phyloP scores from a whole-genome alignment of 92 coral and sea anemone species.

The Phymanthus crucifer region DNA sequence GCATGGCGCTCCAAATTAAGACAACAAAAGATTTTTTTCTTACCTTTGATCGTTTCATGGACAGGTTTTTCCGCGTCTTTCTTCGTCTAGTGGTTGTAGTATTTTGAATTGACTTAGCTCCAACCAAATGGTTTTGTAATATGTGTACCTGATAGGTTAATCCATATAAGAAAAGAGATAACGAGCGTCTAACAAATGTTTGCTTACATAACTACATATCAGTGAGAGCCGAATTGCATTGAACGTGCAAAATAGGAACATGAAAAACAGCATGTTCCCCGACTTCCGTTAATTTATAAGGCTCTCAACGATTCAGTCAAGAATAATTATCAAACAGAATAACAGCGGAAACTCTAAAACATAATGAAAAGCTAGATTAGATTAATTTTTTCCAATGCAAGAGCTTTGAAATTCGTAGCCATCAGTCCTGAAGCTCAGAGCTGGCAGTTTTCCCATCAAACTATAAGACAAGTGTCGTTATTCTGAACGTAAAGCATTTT shows the following conservation, averaged over 20 bases:
- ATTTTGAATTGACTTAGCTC: not conserved
- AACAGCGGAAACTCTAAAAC: not conserved
- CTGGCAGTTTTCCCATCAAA: not conserved
- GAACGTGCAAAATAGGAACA: not conserved
- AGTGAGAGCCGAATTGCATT: not conserved
- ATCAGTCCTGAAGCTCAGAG: not conserved
- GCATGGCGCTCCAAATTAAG: not conserved
- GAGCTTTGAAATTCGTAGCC: not conserved
- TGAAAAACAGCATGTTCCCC: not conserved
- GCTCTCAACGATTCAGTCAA: not conserved
- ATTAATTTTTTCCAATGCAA: not conserved
- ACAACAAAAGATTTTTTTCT: no score
- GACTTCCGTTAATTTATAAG: not conserved
- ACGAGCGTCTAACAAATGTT: not conserved
- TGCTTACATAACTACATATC: not conserved
- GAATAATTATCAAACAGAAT: slow-evolving; percentile 3
- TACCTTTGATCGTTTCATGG: no score
- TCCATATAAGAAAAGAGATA: not conserved
- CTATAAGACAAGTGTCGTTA: no score
- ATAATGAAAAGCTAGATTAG: slow-evolving; percentile 3
- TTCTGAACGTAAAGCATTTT: no score
- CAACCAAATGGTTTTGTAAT: not conserved
- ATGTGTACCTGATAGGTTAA: not conserved
- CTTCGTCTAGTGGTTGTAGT: not conserved
- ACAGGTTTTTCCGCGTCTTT: no score